Base-by-base conservation (phyloP, 2,113 vertebrate species). In the Coryphaenoides rupestris region DNA sequence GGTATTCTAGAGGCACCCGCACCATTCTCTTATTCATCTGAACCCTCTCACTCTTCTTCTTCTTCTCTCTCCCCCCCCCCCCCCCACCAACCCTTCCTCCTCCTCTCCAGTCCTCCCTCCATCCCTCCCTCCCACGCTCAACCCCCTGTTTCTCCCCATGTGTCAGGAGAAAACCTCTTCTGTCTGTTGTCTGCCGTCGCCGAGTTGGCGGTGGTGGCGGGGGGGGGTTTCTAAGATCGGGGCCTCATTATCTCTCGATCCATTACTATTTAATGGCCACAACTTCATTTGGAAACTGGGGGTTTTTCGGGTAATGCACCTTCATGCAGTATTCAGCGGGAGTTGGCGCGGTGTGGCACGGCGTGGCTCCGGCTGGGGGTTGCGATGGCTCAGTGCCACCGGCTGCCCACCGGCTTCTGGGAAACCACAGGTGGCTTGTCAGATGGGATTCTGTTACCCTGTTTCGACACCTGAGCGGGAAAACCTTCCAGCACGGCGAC, bases 261-360 rank as follows among this genome's bases (percentile, higher is more conserved):
- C 80, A 83, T 87, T 74, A 80, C 40, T 77, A 73, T 80, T 86
- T 84, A 81, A 84, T 80, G 70, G 69, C 72, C 16, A 71, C 74
- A 78, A 79, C 79, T 84, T 85, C 78, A 80, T 63, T n/a, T 75
- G 80, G 70, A 73, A 72, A 83, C 75, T 75, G 72, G 74, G n/a
- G 68, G 33, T 40, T 7, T 73, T 77, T 70, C 64, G 21, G 74
- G 78, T 72, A 47, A 72, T 33, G 26, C 55, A 66, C 66, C 55
- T 72, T 84, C 74, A 76, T 73, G 50, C 76, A 76, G 55, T 79
- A 81, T 80, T 81, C 71, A 81, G 81, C 13, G 0, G 66, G 54
- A 21, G 23, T 69, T 60, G 56, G 60, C 64, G 58, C 74, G n/a
- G n/a, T n/a, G n/a, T n/a, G n/a, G n/a, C n/a, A n/a, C n/a, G n/a